These are phyloP conservation scores for Clarias fuscus DNA, from an alignment of 2,797 vertebrate species.

Conservation along the genomic window DNA sequence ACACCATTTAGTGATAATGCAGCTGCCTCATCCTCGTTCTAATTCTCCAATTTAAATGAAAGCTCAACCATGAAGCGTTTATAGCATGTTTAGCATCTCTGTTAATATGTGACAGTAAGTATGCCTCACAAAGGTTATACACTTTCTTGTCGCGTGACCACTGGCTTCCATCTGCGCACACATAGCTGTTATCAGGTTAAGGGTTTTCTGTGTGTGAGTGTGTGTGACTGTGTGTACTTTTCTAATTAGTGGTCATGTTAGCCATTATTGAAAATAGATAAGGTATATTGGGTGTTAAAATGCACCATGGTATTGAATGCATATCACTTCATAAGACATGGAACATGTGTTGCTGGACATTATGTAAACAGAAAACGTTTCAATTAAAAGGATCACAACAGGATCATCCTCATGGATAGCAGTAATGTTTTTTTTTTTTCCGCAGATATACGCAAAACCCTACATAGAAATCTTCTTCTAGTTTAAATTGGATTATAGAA, in stretches of 20 bases:
- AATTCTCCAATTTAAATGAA: not conserved
- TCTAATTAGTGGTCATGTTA: too few species aligned
- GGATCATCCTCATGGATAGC: not conserved
- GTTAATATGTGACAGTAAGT: not conserved
- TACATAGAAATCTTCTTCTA: not conserved
- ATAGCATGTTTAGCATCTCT: not conserved
- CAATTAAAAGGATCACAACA: not conserved
- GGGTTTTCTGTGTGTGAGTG: not conserved
- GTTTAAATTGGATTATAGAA: slow-evolving; percentile 12
- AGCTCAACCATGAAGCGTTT: not conserved
- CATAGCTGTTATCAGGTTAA: not conserved
- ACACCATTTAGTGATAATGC: not conserved
- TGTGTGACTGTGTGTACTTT: not conserved
- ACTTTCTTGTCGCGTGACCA: not conserved
- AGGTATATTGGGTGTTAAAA: not conserved
- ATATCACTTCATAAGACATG: not conserved
- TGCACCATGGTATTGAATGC: not conserved
- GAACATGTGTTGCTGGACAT: not conserved
- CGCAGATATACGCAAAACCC: not conserved
- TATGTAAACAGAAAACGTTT: not conserved
- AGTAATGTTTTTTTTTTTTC: not conserved
- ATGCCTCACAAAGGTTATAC: not conserved
- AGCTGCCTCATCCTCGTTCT: not conserved
- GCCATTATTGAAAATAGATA: too few species aligned
- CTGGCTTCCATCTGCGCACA: not conserved